phyloP scores from a whole-genome alignment of 2,888 invertebrate species.

The Papilio protenor region DNA sequence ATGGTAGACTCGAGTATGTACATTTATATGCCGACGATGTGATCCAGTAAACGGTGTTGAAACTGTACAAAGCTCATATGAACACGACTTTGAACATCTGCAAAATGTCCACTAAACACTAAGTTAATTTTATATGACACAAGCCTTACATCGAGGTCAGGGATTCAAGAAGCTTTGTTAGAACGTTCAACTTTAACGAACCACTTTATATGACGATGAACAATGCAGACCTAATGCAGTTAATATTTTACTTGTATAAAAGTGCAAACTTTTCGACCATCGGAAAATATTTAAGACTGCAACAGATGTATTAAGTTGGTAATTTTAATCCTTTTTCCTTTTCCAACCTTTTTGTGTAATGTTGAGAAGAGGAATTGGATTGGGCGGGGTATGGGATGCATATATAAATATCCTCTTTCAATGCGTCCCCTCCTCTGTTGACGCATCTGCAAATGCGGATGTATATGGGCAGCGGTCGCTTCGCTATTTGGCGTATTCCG shows the following conservation, averaged over 20 bases:
- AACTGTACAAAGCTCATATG: neutral
- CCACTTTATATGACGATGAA: conserved; percentile 29
- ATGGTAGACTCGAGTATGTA: too few species aligned
- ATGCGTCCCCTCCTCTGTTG: too few species aligned
- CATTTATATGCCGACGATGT: too few species aligned
- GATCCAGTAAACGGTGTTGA: neutral
- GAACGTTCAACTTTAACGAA: conserved; percentile 25
- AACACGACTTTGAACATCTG: neutral
- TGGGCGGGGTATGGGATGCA: too few species aligned
- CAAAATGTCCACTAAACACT: neutral
- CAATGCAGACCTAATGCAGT: conserved; percentile 13
- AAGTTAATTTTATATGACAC: conserved; percentile 12
- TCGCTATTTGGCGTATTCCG: too few species aligned
- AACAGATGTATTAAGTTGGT: neutral
- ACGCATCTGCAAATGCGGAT: too few species aligned
- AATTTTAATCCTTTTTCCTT: neutral
- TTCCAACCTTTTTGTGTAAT: too few species aligned
- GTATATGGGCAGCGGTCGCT: too few species aligned
- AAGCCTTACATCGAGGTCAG: conserved; percentile 24
- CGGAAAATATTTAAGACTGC: neutral
- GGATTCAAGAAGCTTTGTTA: conserved; percentile 22
- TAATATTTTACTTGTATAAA: conserved; percentile 13
- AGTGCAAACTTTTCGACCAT: neutral
- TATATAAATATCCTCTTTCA: too few species aligned
- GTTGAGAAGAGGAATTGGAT: too few species aligned